Evolutionary conservation across 2,888 invertebrate genomes (phyloP).

Genomic region (Tuta absoluta): DNA sequence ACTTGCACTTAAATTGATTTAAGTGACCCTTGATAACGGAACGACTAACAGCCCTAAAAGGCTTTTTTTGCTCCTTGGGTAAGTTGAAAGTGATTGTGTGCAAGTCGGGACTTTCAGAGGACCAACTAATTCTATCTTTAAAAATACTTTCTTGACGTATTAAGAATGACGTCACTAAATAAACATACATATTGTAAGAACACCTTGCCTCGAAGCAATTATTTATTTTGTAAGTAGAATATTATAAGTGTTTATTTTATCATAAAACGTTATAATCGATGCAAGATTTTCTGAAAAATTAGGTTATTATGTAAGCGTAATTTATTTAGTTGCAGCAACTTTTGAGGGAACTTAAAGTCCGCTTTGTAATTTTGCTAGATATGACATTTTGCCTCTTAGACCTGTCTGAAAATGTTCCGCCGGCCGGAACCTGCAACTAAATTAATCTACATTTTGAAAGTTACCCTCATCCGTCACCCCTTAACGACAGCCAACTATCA

Average conservation of each 20-base stretch:
- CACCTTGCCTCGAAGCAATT: constrained; percentile 6
- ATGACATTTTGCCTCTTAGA: no score
- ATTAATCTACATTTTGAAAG: no score
- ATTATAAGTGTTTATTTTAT: background rate
- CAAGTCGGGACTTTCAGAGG: constrained; percentile 2
- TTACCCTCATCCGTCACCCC: no score
- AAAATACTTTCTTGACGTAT: constrained; percentile 13
- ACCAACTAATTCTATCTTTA: constrained; percentile 24
- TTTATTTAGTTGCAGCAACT: no score
- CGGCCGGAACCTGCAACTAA: no score
- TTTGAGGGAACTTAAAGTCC: no score
- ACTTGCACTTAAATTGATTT: background rate
- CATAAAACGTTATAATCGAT: no score
- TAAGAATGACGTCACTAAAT: background rate
- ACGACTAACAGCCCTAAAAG: background rate
- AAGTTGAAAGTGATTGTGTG: background rate
- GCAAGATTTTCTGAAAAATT: no score
- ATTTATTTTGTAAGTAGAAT: background rate
- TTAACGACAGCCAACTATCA: no score
- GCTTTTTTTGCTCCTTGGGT: background rate
- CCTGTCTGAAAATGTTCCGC: no score
- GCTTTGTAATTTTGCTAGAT: no score
- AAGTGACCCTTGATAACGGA: background rate
- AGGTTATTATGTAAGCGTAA: no score
- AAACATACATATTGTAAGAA: background rate